These are phyloP conservation scores for Prosapia bicincta DNA, from an alignment of 2,888 invertebrate species.

Conservation along the genomic window DNA sequence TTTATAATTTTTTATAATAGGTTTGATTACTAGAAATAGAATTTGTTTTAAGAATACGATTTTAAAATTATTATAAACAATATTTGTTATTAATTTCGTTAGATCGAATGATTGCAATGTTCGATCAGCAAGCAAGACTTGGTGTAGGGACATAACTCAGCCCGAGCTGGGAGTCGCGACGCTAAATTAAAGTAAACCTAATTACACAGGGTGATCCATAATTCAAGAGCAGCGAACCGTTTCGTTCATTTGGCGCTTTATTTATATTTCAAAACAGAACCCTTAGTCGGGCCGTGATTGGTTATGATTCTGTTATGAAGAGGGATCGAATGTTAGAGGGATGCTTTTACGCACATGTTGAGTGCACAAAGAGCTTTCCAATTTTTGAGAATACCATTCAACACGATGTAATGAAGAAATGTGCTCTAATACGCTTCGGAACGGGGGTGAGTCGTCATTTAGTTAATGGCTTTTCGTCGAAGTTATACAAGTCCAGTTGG, in stretches of 20 bases:
- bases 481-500: background rate
- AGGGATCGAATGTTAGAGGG: background rate
- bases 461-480: background rate
- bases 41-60: no score
- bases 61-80: no score
- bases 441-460: background rate
- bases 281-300: background rate
- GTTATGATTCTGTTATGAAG: background rate
- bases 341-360: background rate
- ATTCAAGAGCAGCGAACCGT: background rate
- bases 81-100: no score
- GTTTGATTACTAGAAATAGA: no score
- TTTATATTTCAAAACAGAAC: background rate
- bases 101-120: no score
- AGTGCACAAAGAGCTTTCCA: background rate
- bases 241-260: background rate
- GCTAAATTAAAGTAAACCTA: background rate
- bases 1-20: no score
- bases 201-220: background rate
- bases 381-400: background rate
- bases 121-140: no score
- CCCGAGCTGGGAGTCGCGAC: no score
- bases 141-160: no score
- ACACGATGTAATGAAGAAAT: background rate
- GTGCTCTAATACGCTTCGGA: background rate